phyloP scores from a whole-genome alignment of 2,888 invertebrate genomes.

The Noctuana brunneofusca region DNA sequence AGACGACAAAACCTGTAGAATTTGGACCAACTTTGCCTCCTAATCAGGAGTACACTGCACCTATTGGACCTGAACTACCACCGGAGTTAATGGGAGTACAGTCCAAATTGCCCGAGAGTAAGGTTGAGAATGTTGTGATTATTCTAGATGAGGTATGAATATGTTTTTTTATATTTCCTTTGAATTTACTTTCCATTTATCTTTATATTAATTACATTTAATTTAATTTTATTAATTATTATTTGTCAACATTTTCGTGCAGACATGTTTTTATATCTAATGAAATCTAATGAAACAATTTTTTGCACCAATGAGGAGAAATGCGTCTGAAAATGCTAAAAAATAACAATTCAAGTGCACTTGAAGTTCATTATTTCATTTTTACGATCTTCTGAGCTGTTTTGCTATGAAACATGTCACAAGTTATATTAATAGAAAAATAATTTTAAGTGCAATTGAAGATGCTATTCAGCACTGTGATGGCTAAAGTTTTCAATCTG shows the following conservation, averaged over 20 bases:
- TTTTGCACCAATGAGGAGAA: slow-evolving; percentile 60
- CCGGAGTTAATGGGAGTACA: slow-evolving; percentile 45
- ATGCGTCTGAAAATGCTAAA: slow-evolving; percentile 55
- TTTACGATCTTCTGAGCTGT: slow-evolving; percentile 5
- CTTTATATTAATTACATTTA: too few species aligned
- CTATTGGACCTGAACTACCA: slow-evolving; percentile 73
- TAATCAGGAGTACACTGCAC: slow-evolving; percentile 59
- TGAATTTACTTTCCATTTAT: too few species aligned
- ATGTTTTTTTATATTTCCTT: neutral
- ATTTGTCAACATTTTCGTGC: too few species aligned
- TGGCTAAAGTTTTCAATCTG: slow-evolving; percentile 82
- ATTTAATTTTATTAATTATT: too few species aligned
- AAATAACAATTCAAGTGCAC: slow-evolving; percentile 51
- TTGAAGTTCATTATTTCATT: slow-evolving; percentile 36
- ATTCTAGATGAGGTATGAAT: slow-evolving; percentile 9
- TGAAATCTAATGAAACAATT: too few species aligned
- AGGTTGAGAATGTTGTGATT: slow-evolving; percentile 39
- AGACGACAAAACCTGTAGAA: slow-evolving; percentile 56
- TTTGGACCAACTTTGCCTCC: slow-evolving; percentile 68
- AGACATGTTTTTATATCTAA: too few species aligned
- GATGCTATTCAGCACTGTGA: slow-evolving; percentile 61
- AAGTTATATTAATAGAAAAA: slow-evolving; percentile 39
- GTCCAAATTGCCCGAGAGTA: slow-evolving; percentile 45
- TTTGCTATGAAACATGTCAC: slow-evolving; percentile 41
- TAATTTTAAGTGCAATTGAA: slow-evolving; percentile 49